phyloP scores from a whole-genome alignment of 2,797 vertebrate species.

The Melanotaenia trifasciata region DNA sequence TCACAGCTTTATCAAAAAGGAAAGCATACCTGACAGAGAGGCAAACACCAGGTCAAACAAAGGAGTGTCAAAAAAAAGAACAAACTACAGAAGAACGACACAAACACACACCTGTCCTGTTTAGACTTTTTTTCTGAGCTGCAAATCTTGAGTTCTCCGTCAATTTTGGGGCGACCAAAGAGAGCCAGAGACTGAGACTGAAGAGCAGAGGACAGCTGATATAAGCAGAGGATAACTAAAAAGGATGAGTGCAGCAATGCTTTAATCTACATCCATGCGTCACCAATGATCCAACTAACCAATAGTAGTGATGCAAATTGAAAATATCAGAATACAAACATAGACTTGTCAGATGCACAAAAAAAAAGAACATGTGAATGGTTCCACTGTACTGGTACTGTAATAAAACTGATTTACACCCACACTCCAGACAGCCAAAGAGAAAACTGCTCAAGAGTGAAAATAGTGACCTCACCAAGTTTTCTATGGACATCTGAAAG shows the following conservation, averaged over 20 bases:
- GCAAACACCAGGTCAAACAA: slow-evolving; percentile 11
- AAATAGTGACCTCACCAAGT: slow-evolving; percentile 83
- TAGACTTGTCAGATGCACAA: too few species aligned
- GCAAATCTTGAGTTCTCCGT: slow-evolving; percentile 92
- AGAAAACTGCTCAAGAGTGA: not conserved
- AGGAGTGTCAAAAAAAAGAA: not conserved
- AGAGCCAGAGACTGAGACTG: slow-evolving; percentile 90
- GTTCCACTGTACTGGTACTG: too few species aligned
- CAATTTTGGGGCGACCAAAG: slow-evolving; percentile 92
- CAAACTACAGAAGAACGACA: not conserved
- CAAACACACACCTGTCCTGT: slow-evolving; percentile 86
- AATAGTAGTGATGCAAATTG: too few species aligned
- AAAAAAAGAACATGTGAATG: too few species aligned
- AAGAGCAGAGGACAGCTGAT: not conserved
- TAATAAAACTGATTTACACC: not conserved
- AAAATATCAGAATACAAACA: too few species aligned
- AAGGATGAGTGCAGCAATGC: not conserved
- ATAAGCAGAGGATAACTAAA: not conserved
- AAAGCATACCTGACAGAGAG: slow-evolving; percentile 87
- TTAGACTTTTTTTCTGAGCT: slow-evolving; percentile 88
- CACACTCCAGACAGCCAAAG: not conserved
- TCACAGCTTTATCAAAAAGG: slow-evolving; percentile 93
- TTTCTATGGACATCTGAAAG: slow-evolving; percentile 93
- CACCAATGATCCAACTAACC: too few species aligned
- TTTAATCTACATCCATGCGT: not conserved